These are phyloP conservation scores for Spodoptera frugiperda DNA, from an alignment of 1,140 invertebrate species.

Conservation along the genomic window DNA sequence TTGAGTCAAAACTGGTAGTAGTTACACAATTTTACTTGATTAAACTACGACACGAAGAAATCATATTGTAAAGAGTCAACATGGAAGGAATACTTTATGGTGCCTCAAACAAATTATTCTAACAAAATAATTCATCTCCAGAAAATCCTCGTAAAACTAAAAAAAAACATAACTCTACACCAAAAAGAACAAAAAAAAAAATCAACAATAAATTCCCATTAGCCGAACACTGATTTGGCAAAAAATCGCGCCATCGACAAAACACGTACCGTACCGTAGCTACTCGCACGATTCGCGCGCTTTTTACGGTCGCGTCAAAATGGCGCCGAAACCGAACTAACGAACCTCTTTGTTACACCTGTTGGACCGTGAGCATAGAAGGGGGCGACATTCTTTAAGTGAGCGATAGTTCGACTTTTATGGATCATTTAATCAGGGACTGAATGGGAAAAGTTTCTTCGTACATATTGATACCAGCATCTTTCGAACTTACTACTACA, in stretches of 20 bases:
- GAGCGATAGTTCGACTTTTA: conserved; percentile 35
- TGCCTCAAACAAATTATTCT: no score
- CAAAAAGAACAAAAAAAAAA: conserved; percentile 9
- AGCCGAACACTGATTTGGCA: conserved; percentile 18
- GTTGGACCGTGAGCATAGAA: conserved; percentile 44
- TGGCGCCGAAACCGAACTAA: conserved; percentile 53
- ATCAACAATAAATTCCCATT: conserved; percentile 25
- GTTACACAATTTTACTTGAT: no score
- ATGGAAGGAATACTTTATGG: no score
- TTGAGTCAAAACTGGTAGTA: no score
- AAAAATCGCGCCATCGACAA: conserved; percentile 36
- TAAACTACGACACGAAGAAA: no score
- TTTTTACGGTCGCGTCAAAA: conserved; percentile 44
- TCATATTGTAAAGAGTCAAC: no score
- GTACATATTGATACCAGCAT: background rate
- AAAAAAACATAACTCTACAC: background rate
- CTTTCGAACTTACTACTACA: no score
- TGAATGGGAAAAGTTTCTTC: background rate
- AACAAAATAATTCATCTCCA: no score
- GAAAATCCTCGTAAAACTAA: background rate
- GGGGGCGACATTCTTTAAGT: conserved; percentile 40
- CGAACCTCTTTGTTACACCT: conserved; percentile 66
- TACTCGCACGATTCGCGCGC: conserved; percentile 15
- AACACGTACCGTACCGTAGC: conserved; percentile 15
- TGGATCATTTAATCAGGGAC: conserved; percentile 24